Evolutionary conservation across 2,797 vertebrate species (phyloP).

Genomic region (Eremophila alpestris): DNA sequence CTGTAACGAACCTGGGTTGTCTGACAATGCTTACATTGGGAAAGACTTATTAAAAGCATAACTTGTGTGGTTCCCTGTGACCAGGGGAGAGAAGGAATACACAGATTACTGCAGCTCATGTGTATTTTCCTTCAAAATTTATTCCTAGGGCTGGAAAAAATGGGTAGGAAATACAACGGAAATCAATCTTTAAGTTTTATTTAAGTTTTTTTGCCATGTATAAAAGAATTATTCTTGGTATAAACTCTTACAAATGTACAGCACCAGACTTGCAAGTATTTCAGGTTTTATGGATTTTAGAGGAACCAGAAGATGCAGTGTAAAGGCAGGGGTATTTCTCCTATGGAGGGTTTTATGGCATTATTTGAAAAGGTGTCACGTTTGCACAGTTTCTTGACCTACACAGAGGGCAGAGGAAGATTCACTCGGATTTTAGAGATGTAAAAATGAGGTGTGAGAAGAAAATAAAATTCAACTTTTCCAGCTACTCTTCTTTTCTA

Average conservation of each 20-base stretch:
- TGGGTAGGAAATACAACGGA: not conserved
- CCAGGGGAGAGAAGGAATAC: not conserved
- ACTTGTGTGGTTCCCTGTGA: not conserved
- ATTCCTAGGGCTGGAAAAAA: not conserved
- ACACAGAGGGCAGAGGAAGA: not conserved
- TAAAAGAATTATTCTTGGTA: not conserved
- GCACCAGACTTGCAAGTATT: not conserved
- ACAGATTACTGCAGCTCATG: not conserved
- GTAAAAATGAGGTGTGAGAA: not conserved
- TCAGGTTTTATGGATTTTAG: not conserved
- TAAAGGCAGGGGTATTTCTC: not conserved
- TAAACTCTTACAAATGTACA: not conserved
- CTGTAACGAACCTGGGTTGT: not conserved
- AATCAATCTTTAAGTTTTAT: not conserved
- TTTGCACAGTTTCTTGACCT: slow-evolving; percentile 21
- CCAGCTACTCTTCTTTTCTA: not conserved
- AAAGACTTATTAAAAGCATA: not conserved
- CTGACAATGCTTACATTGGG: not conserved
- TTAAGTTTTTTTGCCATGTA: not conserved
- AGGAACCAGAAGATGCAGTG: not conserved
- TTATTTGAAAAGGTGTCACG: not conserved
- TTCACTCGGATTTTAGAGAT: not conserved
- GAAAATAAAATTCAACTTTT: not conserved
- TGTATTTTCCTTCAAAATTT: not conserved
- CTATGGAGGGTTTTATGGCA: not conserved